Base-by-base conservation (phyloP, 2,888 invertebrate genomes). In the Smittia sp. region DNA sequence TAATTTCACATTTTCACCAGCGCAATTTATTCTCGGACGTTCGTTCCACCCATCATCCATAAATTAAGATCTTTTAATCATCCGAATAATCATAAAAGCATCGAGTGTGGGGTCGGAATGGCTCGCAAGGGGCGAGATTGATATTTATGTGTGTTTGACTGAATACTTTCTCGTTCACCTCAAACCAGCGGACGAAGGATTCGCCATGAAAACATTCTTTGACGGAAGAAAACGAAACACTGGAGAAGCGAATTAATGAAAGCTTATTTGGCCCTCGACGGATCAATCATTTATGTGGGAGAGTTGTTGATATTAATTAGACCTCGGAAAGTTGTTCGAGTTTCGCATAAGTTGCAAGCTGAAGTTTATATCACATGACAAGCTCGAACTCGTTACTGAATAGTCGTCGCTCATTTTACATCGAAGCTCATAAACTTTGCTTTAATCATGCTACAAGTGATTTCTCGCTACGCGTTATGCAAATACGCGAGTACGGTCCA, bases 31-130 rank as follows among this genome's bases (percentile, higher is more conserved):
- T 58, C 22, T 7, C 9, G 24, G 24, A 15, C 27, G 13, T 27
- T 65, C 32, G 54, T 69, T 69, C 54, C 69, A 52, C 20, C n/a
- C 22, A 69, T 69, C 69, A 69, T 69, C 69, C 69, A 69, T 69
- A 69, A 69, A 69, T 69, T 69, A 69, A 69, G 69, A 69, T 54
- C 69, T 69, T 69, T 69, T 69, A 69, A 69, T 69, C 69, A 69
- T 69, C 54, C 69, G 54, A 69, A 69, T 69, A 69, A 69, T 69
- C 69, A 69, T 69, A 69, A 69, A 69, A 69, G 18, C 52, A 69
- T 52, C 41, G 69, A 69, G 41, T 69, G 18, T 22, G 20, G 58
- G 58, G 58, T 46, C n/a, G 58, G 20, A 22, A 58, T 20, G 58
- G 58, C 22, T 18, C 22, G 13, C 9, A 24, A 24, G 41, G 41